Percentiles rank a stretch among this genome's conserved stretches.
Conservation (phyloP, 64 coral and sea anemone species). For the Montipora sp. region DNA sequence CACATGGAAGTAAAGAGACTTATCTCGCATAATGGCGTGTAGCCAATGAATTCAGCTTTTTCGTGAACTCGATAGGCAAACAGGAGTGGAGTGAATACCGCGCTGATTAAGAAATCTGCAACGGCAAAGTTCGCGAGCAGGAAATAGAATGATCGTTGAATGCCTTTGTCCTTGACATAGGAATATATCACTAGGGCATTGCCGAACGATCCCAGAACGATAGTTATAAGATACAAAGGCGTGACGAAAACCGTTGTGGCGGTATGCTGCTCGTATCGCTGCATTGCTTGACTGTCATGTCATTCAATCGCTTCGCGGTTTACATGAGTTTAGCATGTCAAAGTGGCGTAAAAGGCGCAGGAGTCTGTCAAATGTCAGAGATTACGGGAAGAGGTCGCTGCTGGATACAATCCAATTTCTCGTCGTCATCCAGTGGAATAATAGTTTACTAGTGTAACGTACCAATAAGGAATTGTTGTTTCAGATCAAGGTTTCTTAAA, state of each 20-base stretch:
- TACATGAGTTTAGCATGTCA: neutral
- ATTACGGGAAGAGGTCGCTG: too few species aligned
- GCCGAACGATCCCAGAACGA: constrained; percentile 79
- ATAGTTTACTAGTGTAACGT: too few species aligned
- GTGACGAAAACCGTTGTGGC: constrained; percentile 77
- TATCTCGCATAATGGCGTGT: constrained; percentile 87
- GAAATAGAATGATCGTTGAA: constrained; percentile 67
- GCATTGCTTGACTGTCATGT: neutral
- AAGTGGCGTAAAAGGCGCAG: too few species aligned
- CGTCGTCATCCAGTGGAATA: too few species aligned
- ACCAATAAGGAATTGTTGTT: too few species aligned
- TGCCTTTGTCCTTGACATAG: constrained; percentile 63
- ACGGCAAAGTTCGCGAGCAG: constrained; percentile 85
- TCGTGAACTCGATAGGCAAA: constrained; percentile 88
- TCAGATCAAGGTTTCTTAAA: too few species aligned
- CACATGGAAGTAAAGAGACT: constrained; percentile 82
- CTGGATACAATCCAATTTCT: too few species aligned
- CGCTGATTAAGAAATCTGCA: constrained; percentile 87
- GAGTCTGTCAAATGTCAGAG: too few species aligned
- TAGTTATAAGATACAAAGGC: constrained; percentile 71
- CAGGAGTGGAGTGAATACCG: constrained; percentile 85
- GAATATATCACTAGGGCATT: constrained; percentile 74
- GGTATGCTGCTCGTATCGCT: constrained; percentile 72
- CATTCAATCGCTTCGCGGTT: neutral
- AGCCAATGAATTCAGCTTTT: constrained; percentile 69